Percentiles rank a stretch among this genome's conserved stretches.
These are phyloP conservation scores for Chalcis sispes DNA, from an alignment of 2,888 invertebrate genomes.

Conservation along the genomic window DNA sequence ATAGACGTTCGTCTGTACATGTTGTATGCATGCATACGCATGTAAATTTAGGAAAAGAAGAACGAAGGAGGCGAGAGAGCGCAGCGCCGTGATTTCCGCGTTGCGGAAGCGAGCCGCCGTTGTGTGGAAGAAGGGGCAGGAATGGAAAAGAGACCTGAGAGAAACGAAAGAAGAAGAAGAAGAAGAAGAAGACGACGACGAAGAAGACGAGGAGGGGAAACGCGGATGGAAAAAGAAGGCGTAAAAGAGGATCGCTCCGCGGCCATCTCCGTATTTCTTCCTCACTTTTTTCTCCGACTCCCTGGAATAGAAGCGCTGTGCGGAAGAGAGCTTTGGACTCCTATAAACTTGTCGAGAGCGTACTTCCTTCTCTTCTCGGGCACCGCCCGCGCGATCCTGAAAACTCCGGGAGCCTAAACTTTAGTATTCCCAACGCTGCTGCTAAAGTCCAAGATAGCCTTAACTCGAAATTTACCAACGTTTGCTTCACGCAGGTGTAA, in stretches of 20 bases:
- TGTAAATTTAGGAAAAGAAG: conserved; percentile 25
- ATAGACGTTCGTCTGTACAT: no score
- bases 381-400: neutral
- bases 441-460: neutral
- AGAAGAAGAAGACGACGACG: neutral
- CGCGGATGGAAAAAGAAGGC: conserved; percentile 6
- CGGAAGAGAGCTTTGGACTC: conserved; percentile 27
- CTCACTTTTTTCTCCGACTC: neutral
- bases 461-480: conserved; percentile 9
- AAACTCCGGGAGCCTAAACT: neutral
- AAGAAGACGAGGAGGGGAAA: conserved; percentile 1
- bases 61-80: conserved; percentile 20
- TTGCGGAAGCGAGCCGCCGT: neutral
- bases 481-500: neutral
- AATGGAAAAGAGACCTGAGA: no score
- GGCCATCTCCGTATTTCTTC: neutral
- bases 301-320: conserved; percentile 30
- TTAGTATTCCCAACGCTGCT: neutral
- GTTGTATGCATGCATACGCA: no score
- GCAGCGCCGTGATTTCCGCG: conserved; percentile 22
- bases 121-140: neutral
- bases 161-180: no score
- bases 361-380: neutral
- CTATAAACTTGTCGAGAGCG: conserved; percentile 40
- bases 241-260: conserved; percentile 22